Evolutionary conservation across 2,888 invertebrate species (phyloP), one percentile per base, ranked within the genome.

Genomic region (Caenorhabditis sinica): DNA sequence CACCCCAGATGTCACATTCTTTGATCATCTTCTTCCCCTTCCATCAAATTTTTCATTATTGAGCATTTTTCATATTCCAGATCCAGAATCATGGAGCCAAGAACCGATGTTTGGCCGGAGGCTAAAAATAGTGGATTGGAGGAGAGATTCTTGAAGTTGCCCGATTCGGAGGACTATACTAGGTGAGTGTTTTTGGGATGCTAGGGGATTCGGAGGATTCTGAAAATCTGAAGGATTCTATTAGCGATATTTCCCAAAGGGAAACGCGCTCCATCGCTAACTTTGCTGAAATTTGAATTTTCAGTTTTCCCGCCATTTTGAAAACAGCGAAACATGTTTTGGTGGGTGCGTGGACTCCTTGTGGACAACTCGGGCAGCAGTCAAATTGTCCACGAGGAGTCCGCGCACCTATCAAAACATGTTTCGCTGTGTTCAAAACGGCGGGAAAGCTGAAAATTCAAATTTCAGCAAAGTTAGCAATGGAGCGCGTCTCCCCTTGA

Each of bases 141-240:
- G 68, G 92, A 92, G 79, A 51, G 88, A 30, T 89, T 89, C 58
- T 71, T 89, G 36, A 86, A 87, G 40, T 76, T 89, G 15, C 89
- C 89, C 33, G 89, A 89, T 69, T 82, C 96, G 92, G 96, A 96
- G 92, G 96, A 96, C 93, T 91, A 88, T 66, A 88, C 88, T 5
- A 74, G 86, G 86, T 83, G n/a, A 72, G 71, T 53, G 9, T 8
- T 20, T n/a, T 40, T 40, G 40, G 17, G 17, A 45, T 3, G 2
- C 11, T 20, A 5, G 11, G 6, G 5, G 33, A 6, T 33, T 33
- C 33, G 33, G n/a, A n/a, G n/a, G n/a, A 20, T 40, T 20, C 20
- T 17, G 13, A n/a, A 45, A 68, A 63, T 33, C 20, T 8, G n/a
- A 72, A 60, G 25, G 3, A 33, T 40, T n/a, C n/a, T n/a, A n/a